Evolutionary conservation across 2,888 invertebrate species (phyloP).

Genomic region (Apotomis betuletana): DNA sequence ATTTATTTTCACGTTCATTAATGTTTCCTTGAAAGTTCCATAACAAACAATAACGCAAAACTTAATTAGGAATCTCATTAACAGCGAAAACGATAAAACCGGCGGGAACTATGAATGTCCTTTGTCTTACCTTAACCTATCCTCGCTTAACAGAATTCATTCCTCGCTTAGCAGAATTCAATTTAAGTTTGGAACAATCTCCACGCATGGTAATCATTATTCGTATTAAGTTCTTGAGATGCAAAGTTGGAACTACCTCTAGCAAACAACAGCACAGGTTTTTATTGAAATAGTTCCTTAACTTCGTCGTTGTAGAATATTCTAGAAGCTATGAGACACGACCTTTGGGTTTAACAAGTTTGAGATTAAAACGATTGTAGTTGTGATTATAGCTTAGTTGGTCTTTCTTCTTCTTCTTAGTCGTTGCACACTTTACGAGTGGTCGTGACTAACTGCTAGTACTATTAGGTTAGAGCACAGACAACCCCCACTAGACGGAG

Average conservation of each 20-base stretch:
- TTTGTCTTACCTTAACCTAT: slow-evolving; percentile 11
- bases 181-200: slow-evolving; percentile 28
- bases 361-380: neutral
- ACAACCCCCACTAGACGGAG: too few species aligned
- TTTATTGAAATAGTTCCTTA: slow-evolving; percentile 31
- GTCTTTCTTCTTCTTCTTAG: too few species aligned
- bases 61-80: slow-evolving; percentile 1
- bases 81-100: slow-evolving; percentile 8
- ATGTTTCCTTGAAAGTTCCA: neutral
- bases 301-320: slow-evolving; percentile 13
- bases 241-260: slow-evolving; percentile 17
- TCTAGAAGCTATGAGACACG: neutral
- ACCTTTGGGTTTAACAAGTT: neutral
- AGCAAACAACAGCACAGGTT: slow-evolving; percentile 24
- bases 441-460: too few species aligned
- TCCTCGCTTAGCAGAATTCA: slow-evolving; percentile 12
- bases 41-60: neutral
- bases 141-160: too few species aligned
- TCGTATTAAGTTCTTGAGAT: slow-evolving; percentile 16
- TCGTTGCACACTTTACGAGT: too few species aligned
- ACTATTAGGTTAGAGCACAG: too few species aligned
- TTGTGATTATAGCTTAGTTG: neutral
- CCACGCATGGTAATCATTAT: slow-evolving; percentile 29
- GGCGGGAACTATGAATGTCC: neutral
- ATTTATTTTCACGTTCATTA: too few species aligned